Conservation (phyloP, 2,888 invertebrate genomes). For the Noctuana brunneofusca region DNA sequence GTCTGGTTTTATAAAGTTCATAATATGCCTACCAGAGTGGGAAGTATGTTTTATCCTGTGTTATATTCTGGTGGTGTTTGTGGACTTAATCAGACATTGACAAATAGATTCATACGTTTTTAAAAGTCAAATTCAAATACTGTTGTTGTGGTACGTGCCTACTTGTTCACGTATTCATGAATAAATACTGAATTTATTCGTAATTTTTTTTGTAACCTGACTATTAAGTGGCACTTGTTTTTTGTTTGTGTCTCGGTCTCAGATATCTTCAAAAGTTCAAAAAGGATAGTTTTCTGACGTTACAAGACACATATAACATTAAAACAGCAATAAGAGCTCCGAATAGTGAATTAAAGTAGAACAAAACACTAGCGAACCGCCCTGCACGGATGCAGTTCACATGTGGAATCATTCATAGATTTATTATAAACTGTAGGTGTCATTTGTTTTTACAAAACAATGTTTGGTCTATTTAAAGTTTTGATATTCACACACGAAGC, state of each 20-base stretch:
- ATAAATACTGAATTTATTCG: slow-evolving; percentile 12
- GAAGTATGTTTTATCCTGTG: not conserved
- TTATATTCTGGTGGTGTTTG: not conserved
- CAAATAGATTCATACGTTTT: slow-evolving; percentile 9
- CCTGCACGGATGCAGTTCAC: too few species aligned
- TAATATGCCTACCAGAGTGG: too few species aligned
- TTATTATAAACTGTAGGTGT: too few species aligned
- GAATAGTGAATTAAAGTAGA: too few species aligned
- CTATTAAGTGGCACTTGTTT: not conserved
- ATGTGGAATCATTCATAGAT: too few species aligned
- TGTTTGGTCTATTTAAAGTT: too few species aligned
- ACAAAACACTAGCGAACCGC: too few species aligned
- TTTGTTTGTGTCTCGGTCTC: not conserved
- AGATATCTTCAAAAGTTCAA: not conserved
- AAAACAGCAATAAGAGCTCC: too few species aligned
- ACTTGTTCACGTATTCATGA: slow-evolving; percentile 9
- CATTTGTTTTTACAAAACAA: too few species aligned
- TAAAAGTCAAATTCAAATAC: slow-evolving; percentile 23
- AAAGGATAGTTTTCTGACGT: too few species aligned
- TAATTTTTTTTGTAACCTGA: not conserved
- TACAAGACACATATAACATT: too few species aligned
- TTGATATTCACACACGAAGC: too few species aligned
- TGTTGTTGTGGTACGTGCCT: slow-evolving; percentile 3
- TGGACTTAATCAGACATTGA: slow-evolving; percentile 4
- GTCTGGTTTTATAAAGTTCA: not conserved